A percentile compares a stretch with the other conserved stretches of the same genome.
Evolutionary conservation across 2,888 invertebrate species (phyloP).

Genomic region (Bombyx huttoni): DNA sequence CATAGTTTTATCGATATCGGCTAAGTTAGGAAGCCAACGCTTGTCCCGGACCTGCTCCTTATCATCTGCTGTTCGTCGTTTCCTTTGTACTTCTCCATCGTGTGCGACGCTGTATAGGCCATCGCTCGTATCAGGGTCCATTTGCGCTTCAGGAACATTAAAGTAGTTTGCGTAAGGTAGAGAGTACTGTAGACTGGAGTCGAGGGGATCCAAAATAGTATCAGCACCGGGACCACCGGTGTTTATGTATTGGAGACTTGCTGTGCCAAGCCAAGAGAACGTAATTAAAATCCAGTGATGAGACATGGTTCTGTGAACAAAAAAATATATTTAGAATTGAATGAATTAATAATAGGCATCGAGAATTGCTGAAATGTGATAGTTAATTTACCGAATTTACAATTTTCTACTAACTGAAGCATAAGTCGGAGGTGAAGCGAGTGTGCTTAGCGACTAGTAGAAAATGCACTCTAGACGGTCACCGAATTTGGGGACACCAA

Average conservation of each 20-base stretch:
- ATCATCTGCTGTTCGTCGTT: conserved; percentile 21
- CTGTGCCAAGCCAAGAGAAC: conserved; percentile 46
- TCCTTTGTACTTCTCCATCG: conserved; percentile 14
- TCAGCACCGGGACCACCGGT: conserved; percentile 28
- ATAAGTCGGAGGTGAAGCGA: no score
- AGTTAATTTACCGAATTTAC: no score
- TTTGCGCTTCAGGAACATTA: conserved; percentile 17
- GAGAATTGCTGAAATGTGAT: neutral
- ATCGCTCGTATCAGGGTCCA: conserved; percentile 11
- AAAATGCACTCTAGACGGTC: no score
- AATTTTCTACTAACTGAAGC: no score
- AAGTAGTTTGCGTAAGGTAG: conserved; percentile 34
- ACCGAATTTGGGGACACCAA: no score
- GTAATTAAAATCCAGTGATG: conserved; percentile 49
- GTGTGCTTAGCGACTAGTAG: no score
- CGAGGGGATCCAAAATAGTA: conserved; percentile 24
- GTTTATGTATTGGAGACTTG: conserved; percentile 50
- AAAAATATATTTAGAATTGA: neutral
- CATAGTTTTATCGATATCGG: conserved; percentile 33
- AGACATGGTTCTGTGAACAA: conserved; percentile 49
- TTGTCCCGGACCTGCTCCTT: conserved; percentile 17
- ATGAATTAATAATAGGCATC: neutral
- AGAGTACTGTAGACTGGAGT: conserved; percentile 26
- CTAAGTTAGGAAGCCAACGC: conserved; percentile 32
- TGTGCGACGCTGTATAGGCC: conserved; percentile 9